These are phyloP conservation scores for Leptocoma aspasia DNA, from an alignment of 2,113 vertebrate species.

Conservation along the genomic window DNA sequence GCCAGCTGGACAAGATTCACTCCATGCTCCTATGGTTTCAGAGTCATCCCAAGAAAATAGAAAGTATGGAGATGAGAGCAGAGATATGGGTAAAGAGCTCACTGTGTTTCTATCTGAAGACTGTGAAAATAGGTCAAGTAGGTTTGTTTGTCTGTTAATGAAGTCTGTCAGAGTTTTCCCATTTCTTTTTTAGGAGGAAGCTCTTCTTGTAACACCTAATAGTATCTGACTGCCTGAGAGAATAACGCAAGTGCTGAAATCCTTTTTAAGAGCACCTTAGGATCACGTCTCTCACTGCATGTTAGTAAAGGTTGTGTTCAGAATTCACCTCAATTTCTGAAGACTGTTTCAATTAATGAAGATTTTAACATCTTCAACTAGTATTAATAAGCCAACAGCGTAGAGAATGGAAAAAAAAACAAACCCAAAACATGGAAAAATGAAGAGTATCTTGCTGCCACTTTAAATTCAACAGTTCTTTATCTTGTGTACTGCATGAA, in stretches of 20 bases:
- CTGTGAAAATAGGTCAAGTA: constrained; percentile 33
- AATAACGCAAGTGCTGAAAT: not conserved
- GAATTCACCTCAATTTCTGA: not conserved
- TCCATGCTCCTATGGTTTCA: not conserved
- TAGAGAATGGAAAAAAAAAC: not conserved
- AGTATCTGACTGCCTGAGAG: not conserved
- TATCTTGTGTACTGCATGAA: not conserved
- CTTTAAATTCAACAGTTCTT: not conserved
- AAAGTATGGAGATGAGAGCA: constrained; percentile 20
- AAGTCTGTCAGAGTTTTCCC: not conserved
- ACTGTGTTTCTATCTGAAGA: constrained; percentile 6
- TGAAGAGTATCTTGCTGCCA: not conserved
- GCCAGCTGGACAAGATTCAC: constrained; percentile 38
- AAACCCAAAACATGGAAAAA: not conserved
- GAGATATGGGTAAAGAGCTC: constrained; percentile 7
- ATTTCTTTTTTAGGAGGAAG: not conserved
- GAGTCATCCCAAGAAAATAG: constrained; percentile 25
- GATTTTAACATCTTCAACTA: not conserved
- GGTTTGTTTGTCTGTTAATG: constrained; percentile 27
- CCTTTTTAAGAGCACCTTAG: not conserved
- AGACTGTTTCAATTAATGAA: not conserved
- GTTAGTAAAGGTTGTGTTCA: not conserved
- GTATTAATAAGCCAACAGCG: not conserved
- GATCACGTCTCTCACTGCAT: not conserved
- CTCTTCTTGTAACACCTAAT: not conserved